Percentiles rank a stretch among this genome's conserved stretches.
These are phyloP conservation scores for Babylonia areolata DNA, from an alignment of 1,140 invertebrate species.

Conservation along the genomic window DNA sequence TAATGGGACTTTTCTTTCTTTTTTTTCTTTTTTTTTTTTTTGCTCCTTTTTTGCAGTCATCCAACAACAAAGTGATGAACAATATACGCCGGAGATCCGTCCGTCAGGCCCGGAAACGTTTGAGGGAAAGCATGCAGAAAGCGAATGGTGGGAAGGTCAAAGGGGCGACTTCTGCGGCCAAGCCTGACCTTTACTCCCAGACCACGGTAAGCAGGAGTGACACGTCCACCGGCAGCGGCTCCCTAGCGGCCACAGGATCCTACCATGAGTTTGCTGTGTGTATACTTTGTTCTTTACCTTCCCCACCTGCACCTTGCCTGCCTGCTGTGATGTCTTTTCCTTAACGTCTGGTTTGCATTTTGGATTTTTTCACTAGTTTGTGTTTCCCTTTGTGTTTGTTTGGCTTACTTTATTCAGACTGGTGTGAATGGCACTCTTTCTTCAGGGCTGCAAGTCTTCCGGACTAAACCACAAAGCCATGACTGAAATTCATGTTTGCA, in stretches of 20 bases:
- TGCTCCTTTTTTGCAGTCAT: slow-evolving; percentile 40
- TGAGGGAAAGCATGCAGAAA: slow-evolving; percentile 49
- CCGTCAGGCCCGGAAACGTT: slow-evolving; percentile 50
- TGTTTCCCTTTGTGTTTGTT: not conserved
- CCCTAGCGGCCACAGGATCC: slow-evolving; percentile 51
- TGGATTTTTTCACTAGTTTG: too few species aligned
- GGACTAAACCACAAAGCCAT: too few species aligned
- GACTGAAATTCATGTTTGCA: too few species aligned
- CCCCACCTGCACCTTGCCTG: not conserved
- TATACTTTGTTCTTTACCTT: slow-evolving; percentile 39
- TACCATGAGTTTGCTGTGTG: slow-evolving; percentile 69
- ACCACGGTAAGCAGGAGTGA: slow-evolving; percentile 60
- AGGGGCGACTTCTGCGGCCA: not conserved
- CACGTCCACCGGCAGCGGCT: slow-evolving; percentile 35
- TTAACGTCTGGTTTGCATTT: slow-evolving; percentile 1
- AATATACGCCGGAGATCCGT: slow-evolving; percentile 47
- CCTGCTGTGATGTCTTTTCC: not conserved
- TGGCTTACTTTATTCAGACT: not conserved
- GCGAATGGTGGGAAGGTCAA: slow-evolving; percentile 36
- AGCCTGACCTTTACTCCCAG: slow-evolving; percentile 53
- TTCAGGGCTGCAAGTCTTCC: too few species aligned
- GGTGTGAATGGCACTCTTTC: too few species aligned
- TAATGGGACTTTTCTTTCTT: too few species aligned
- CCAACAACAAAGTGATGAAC: slow-evolving; percentile 45
- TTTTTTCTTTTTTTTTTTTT: too few species aligned